These are phyloP conservation scores for Tipula helvola DNA, from an alignment of 2,888 invertebrate genomes.

Conservation along the genomic window DNA sequence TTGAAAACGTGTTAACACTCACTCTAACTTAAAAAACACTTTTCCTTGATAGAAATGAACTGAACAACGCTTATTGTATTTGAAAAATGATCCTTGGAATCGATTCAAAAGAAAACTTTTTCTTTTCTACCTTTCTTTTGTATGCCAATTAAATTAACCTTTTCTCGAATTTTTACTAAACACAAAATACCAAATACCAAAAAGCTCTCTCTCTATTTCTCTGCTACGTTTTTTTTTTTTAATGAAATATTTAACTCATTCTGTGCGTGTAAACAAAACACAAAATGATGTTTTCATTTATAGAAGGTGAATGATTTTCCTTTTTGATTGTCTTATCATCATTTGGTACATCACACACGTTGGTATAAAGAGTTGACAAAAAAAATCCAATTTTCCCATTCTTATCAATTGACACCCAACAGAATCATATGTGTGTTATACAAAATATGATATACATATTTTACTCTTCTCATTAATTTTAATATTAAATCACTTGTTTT, in stretches of 20 bases:
- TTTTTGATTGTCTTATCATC: background rate
- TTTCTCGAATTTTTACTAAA: background rate
- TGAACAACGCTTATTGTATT: background rate
- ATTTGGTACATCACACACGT: background rate
- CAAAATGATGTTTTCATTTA: background rate
- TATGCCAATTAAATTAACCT: background rate
- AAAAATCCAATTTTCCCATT: background rate
- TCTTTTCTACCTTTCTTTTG: background rate
- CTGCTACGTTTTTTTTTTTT: background rate
- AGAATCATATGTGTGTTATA: too few species aligned
- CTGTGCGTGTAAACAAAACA: background rate
- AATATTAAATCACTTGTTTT: too few species aligned
- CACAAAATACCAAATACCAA: background rate
- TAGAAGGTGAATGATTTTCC: background rate
- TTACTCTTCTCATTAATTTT: too few species aligned
- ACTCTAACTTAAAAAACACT: background rate
- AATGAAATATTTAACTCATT: background rate
- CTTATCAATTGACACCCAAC: background rate
- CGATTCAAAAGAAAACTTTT: background rate
- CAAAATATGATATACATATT: too few species aligned
- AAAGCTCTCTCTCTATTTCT: too few species aligned
- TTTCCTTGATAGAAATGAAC: background rate
- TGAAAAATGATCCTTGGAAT: background rate
- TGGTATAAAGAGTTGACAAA: background rate
- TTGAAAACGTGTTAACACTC: too few species aligned